A percentile compares a stretch with the other conserved stretches of the same genome.
Conservation (phyloP, 2,888 invertebrate genomes). For the Euproctis similis region DNA sequence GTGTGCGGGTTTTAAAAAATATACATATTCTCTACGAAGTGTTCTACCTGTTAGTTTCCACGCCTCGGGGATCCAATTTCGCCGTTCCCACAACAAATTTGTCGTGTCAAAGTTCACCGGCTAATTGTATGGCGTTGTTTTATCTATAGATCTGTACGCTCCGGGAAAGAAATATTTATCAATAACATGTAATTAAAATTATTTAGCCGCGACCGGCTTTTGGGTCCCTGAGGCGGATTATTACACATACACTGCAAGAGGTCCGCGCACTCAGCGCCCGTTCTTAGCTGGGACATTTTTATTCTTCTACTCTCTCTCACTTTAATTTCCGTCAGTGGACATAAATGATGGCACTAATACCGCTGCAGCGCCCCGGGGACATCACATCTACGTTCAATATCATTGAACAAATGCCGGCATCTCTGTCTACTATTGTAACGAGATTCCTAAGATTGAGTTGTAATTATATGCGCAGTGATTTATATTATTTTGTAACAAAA, state of each 20-base stretch:
- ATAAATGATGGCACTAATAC: conserved; percentile 67
- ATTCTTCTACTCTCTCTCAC: conserved; percentile 67
- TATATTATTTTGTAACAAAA: too few relatives aligned
- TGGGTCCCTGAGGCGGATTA: conserved; percentile 61
- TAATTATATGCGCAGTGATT: conserved; percentile 7
- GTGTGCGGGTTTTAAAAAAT: too few relatives aligned
- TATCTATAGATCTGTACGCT: conserved; percentile 65
- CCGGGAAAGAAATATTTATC: conserved; percentile 67
- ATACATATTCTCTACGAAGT: too few relatives aligned
- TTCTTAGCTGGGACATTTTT: conserved; percentile 71
- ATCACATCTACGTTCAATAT: conserved; percentile 24
- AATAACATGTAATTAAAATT: conserved; percentile 75
- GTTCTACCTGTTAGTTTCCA: conserved; percentile 15
- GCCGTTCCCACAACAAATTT: conserved; percentile 71
- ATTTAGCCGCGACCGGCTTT: conserved; percentile 51
- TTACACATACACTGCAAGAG: conserved; percentile 70
- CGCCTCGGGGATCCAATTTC: conserved; percentile 50
- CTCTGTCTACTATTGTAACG: conserved; percentile 7
- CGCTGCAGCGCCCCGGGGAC: conserved; percentile 57
- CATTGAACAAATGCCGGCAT: conserved; percentile 15
- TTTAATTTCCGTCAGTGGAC: conserved; percentile 69
- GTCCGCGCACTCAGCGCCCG: conserved; percentile 47
- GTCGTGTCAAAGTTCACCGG: conserved; percentile 64
- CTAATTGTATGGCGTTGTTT: conserved; percentile 68
- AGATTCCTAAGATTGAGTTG: conserved; percentile 11